These are phyloP conservation scores for Pseudolaguvia tuberculata DNA, from an alignment of 2,113 vertebrate species.

Conservation along the genomic window DNA sequence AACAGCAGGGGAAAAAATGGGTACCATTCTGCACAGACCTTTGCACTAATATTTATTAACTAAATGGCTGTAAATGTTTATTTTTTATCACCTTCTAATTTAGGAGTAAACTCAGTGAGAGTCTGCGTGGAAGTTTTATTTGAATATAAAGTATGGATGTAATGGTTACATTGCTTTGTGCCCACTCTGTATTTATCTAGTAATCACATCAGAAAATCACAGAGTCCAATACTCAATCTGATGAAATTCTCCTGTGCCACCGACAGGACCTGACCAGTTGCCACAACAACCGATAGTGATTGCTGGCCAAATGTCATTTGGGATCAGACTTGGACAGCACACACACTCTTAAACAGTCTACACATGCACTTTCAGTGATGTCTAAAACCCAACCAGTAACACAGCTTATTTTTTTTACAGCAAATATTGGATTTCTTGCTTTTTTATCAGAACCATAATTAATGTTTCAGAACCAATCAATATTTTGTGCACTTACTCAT, in stretches of 20 bases:
- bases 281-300: slow-evolving; percentile 39
- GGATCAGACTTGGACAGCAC: slow-evolving; percentile 13
- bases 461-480: slow-evolving; percentile 22
- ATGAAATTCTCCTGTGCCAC: background rate
- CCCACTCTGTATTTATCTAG: background rate
- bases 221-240: slow-evolving; percentile 1
- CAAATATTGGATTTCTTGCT: background rate
- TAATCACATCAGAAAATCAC: background rate
- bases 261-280: slow-evolving; percentile 20
- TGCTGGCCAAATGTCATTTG: slow-evolving; percentile 32
- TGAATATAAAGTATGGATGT: background rate
- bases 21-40: background rate
- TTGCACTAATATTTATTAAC: too few relatives aligned
- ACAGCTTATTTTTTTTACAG: slow-evolving; percentile 17
- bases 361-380: slow-evolving; percentile 15
- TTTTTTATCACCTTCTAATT: background rate
- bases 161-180: background rate
- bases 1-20: too few relatives aligned
- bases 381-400: slow-evolving; percentile 1
- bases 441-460: too few relatives aligned
- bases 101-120: background rate
- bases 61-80: background rate
- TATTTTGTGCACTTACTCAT: background rate
- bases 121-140: too few relatives aligned
- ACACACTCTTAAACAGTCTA: background rate